phyloP scores from a whole-genome alignment of 2,797 vertebrate species.

The Chromis chromis region DNA sequence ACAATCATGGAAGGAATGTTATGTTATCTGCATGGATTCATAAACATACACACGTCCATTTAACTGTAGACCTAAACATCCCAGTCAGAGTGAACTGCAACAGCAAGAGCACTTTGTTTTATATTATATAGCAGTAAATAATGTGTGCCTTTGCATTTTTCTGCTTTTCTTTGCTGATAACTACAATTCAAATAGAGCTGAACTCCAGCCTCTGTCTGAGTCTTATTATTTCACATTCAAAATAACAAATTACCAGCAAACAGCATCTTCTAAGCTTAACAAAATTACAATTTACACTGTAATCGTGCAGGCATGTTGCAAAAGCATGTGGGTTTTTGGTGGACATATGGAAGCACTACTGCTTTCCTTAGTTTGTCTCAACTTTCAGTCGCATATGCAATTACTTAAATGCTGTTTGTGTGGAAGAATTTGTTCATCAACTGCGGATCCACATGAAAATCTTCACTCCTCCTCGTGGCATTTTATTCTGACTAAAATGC shows the following conservation, averaged over 20 bases:
- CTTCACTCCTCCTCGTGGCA: background rate
- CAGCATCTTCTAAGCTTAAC: background rate
- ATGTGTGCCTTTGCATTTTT: background rate
- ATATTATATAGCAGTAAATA: background rate
- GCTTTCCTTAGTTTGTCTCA: background rate
- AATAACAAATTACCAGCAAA: background rate
- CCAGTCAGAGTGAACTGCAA: background rate
- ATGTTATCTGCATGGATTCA: constrained; percentile 30
- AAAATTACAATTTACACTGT: background rate
- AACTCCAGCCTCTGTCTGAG: no score
- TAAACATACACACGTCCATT: constrained; percentile 34
- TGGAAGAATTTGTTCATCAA: background rate
- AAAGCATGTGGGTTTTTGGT: background rate
- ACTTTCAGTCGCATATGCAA: background rate
- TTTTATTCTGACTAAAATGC: constrained; percentile 13
- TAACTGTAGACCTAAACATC: constrained; percentile 13
- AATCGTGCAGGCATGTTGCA: background rate
- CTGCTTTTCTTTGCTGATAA: background rate
- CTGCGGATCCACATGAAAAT: no score
- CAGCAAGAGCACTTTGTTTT: background rate
- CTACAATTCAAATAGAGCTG: no score
- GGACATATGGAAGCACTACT: no score
- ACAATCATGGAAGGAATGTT: constrained; percentile 22
- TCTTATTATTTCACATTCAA: background rate
- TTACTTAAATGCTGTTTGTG: background rate